Evolutionary conservation across 2,797 vertebrate genomes (phyloP).

Genomic region (Atherinosoma microstoma): DNA sequence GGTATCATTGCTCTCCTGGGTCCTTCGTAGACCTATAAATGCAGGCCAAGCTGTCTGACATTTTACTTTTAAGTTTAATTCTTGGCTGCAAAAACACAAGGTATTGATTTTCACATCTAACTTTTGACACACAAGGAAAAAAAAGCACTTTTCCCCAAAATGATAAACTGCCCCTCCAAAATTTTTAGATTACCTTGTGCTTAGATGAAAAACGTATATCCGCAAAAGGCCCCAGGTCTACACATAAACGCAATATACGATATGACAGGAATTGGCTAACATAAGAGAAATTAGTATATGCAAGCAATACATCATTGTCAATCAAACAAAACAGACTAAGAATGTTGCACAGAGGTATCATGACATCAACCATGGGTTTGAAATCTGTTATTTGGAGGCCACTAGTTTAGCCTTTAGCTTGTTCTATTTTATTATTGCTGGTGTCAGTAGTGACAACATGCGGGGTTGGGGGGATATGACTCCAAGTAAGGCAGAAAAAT

Average conservation of each 20-base stretch:
- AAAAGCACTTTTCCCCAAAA: not conserved
- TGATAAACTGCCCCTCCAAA: too few relatives aligned
- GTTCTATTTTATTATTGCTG: not conserved
- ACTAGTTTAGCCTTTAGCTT: not conserved
- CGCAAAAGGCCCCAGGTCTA: not conserved
- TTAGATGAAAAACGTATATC: not conserved
- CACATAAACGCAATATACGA: not conserved
- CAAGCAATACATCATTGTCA: not conserved
- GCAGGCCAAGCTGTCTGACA: not conserved
- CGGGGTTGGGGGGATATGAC: too few relatives aligned
- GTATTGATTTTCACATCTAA: slow-evolving; percentile 3
- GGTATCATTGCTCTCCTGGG: not conserved
- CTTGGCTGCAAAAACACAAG: not conserved
- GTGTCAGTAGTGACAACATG: not conserved
- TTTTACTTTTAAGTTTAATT: not conserved
- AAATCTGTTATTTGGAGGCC: not conserved
- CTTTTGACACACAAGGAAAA: not conserved
- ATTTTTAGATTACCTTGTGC: not conserved
- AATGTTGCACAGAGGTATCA: not conserved
- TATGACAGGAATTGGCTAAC: not conserved
- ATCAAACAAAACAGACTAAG: not conserved
- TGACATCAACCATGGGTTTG: not conserved
- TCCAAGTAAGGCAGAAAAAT: too few relatives aligned
- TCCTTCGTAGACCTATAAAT: not conserved
- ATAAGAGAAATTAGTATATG: not conserved